phyloP scores from a whole-genome alignment of 2,797 vertebrate species.

The Ibycter americanus region DNA sequence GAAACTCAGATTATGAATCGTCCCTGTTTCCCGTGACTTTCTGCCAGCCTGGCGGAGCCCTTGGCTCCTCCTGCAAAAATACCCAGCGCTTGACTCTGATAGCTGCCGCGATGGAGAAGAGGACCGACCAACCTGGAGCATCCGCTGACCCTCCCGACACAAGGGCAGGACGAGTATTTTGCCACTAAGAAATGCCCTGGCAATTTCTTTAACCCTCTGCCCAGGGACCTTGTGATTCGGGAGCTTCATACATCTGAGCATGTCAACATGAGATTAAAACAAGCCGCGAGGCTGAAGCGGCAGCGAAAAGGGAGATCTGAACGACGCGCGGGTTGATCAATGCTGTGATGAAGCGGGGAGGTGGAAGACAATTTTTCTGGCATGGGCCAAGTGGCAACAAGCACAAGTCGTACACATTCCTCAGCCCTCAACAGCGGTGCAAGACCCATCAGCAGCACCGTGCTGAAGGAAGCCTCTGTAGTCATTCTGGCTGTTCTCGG shows the following conservation, averaged over 20 bases:
- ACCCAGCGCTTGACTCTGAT: fast-evolving
- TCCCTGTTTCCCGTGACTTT: fast-evolving
- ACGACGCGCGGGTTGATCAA: not conserved
- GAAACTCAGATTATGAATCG: fast-evolving
- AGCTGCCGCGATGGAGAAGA: fast-evolving
- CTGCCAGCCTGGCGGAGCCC: not conserved
- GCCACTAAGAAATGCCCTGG: not conserved
- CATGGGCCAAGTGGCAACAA: not conserved
- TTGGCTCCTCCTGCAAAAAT: not conserved
- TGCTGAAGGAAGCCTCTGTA: not conserved
- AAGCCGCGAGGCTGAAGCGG: not conserved
- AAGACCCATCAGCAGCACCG: not conserved
- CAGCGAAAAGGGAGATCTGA: not conserved
- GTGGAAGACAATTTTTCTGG: not conserved
- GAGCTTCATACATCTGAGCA: not conserved
- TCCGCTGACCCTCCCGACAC: not conserved
- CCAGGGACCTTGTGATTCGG: not conserved
- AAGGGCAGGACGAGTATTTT: not conserved
- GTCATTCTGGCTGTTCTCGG: not conserved
- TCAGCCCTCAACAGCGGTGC: not conserved
- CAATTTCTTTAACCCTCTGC: not conserved
- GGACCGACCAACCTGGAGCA: not conserved
- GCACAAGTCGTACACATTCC: not conserved
- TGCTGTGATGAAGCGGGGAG: not conserved
- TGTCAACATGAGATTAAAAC: not conserved